These are phyloP conservation scores for Sphaerophoria taeniata DNA, from an alignment of 2,888 invertebrate species.

Conservation along the genomic window DNA sequence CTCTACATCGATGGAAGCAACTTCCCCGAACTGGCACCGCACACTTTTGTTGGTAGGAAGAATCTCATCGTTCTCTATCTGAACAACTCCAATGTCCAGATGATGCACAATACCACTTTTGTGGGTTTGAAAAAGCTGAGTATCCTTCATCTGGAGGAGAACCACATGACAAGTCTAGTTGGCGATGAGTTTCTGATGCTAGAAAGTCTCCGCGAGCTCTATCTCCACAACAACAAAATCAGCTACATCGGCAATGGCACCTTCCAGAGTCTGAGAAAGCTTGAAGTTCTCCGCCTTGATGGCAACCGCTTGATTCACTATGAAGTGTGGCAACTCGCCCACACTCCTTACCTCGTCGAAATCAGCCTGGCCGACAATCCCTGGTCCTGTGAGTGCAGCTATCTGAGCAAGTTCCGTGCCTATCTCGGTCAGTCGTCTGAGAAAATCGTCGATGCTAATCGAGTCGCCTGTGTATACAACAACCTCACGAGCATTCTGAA, in stretches of 20 bases:
- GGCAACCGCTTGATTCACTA: constrained; percentile 92
- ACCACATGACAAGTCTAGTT: constrained; percentile 90
- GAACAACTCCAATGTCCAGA: constrained; percentile 93
- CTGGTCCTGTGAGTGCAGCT: constrained; percentile 96
- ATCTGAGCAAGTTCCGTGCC: constrained; percentile 90
- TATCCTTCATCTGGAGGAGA: constrained; percentile 93
- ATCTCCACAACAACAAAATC: constrained; percentile 93
- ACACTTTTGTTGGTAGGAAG: constrained; percentile 95
- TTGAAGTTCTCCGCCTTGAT: constrained; percentile 93
- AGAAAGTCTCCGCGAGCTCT: constrained; percentile 92
- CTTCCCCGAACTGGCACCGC: constrained; percentile 93
- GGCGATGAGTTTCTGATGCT: constrained; percentile 93
- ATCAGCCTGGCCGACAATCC: constrained; percentile 92
- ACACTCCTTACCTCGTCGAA: constrained; percentile 94
- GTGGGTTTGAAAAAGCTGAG: constrained; percentile 91
- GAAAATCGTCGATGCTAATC: constrained; percentile 91
- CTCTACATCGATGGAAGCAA: constrained; percentile 96
- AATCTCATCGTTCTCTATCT: constrained; percentile 93
- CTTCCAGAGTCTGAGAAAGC: constrained; percentile 90
- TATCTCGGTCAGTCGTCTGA: constrained; percentile 91
- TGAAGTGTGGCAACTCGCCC: constrained; percentile 92
- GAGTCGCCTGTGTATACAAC: constrained; percentile 90
- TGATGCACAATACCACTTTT: constrained; percentile 95
- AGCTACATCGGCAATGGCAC: constrained; percentile 93
- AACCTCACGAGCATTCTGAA: constrained; percentile 89